Base-by-base conservation (phyloP, 2,888 invertebrate genomes). In the Leptinotarsa tumamoca region DNA sequence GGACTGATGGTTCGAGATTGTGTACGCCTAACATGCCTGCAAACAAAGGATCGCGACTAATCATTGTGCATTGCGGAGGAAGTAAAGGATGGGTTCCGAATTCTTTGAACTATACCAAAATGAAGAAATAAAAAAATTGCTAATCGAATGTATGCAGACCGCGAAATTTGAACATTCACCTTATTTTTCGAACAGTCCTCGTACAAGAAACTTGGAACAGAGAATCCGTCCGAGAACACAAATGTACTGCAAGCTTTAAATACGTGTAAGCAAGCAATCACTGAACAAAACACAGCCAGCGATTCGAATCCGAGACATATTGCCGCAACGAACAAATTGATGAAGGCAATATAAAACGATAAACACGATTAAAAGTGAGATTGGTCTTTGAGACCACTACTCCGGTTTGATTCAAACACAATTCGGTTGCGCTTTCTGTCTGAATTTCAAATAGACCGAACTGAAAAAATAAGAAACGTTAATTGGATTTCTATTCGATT, bases 401-500 rank as follows among this genome's bases (percentile, higher is more conserved):
- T 63, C 14, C 33, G 43, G 43, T 63, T 63, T n/a, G 63, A 63
- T 63, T 43, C 63, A 33, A 63, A 33, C n/a, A 14, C 63, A 63
- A 43, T 27, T 63, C 63, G 2, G 33, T 33, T 63, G 33, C 1
- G 43, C 63, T 43, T 17, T 63, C 43, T 5, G 4, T 33, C n/a
- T 7, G 63, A 63, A 63, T 63, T 63, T 27, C 63, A 33, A 63
- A 63, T 17, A 27, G 63, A 33, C 7, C 63, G 4, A 15, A n/a
- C 33, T 15, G 33, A 33, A 33, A 33, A 63, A 63, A 63, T 17
- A 33, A n/a, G 17, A 43, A 63, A 63, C n/a, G 63, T 33, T 63
- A 63, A 63, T 63, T 63, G 63, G 33, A n/a, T 63, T 63, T 63
- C n/a, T 17, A 63, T 63, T 33, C 33, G 43, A 33, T 33, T 63